These are phyloP conservation scores for Hystrix brachyura DNA, from an alignment of 2,113 vertebrate species.

Conservation along the genomic window DNA sequence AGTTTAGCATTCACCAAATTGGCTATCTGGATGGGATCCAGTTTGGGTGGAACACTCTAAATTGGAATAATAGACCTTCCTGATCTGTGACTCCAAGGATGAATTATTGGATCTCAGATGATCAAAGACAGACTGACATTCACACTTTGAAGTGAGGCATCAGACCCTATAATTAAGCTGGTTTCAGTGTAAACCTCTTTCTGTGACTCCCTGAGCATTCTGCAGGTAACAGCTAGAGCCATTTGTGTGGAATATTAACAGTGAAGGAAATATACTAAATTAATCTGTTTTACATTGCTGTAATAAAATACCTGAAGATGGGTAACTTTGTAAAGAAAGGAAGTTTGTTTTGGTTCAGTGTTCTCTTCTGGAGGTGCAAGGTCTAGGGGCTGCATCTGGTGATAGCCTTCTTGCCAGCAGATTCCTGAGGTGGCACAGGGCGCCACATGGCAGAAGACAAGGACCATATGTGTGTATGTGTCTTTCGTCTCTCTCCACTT, in stretches of 20 bases:
- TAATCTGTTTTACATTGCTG: not conserved
- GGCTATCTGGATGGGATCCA: not conserved
- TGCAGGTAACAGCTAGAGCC: not conserved
- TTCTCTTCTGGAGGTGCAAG: not conserved
- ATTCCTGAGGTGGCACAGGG: not conserved
- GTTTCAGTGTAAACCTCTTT: not conserved
- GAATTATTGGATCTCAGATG: not conserved
- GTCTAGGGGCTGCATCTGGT: not conserved
- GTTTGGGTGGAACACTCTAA: not conserved
- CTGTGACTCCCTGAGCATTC: not conserved
- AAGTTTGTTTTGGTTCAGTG: not conserved
- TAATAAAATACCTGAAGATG: not conserved
- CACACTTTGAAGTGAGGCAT: constrained; percentile 3
- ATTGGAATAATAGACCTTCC: not conserved
- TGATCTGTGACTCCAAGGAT: not conserved
- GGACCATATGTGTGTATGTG: not conserved
- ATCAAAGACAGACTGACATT: not conserved
- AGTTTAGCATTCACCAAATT: not conserved
- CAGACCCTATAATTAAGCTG: not conserved
- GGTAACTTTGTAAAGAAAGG: not conserved
- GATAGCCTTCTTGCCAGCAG: not conserved
- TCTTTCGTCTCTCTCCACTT: not conserved
- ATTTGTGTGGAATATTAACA: not conserved
- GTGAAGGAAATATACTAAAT: not conserved
- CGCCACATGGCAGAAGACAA: not conserved